Evolutionary conservation across 2,888 invertebrate species (phyloP), one percentile per base, ranked within the genome.

Genomic region (Cistogaster globosa): DNA sequence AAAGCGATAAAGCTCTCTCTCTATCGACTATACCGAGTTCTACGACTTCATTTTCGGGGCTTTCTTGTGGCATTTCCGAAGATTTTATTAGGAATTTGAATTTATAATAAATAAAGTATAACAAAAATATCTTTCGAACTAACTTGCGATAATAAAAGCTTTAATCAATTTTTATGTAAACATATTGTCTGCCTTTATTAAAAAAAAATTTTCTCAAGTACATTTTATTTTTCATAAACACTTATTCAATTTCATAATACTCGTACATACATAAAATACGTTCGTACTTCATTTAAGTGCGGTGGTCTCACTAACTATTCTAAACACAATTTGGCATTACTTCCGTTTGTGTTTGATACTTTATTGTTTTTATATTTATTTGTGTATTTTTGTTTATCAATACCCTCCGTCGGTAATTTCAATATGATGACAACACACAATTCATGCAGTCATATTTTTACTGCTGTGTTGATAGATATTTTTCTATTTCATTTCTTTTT

Each of bases 371-470:
- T 38, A 20, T 58, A 55, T 42, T 57, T 67, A 55, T 48, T 48
- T 55, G 26, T 62, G 68, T n/a, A n/a, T 55, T 48, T 55, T 26
- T 62, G 68, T 55, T 9, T 72, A 60, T 45, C 74, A 55, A 42
- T 74, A 67, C 26, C 1, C 22, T 62, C 55, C 22, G 60, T 51
- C 45, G 45, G 32, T 60, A 71, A 71, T 76, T 67, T 76, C 32
- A 65, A 77, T 72, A 60, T 58, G 71, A 65, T 77, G 71, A 71
- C 76, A 83, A 63, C 71, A 76, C 81, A 51, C 65, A 42, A 80
- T 51, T 51, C 48, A 63, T 45, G 26, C 22, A 71, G 11, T 38
- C 57, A 62, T 62, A 38, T 60, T 78, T 48, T 45, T 32, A 38
- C 14, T 75, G 74, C 42, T 48, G 57, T 11, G 48, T 48, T 53